Percentiles rank a stretch among this genome's conserved stretches.
Conservation (phyloP, 1,140 invertebrate species). For the Drosophila oshimai region DNA sequence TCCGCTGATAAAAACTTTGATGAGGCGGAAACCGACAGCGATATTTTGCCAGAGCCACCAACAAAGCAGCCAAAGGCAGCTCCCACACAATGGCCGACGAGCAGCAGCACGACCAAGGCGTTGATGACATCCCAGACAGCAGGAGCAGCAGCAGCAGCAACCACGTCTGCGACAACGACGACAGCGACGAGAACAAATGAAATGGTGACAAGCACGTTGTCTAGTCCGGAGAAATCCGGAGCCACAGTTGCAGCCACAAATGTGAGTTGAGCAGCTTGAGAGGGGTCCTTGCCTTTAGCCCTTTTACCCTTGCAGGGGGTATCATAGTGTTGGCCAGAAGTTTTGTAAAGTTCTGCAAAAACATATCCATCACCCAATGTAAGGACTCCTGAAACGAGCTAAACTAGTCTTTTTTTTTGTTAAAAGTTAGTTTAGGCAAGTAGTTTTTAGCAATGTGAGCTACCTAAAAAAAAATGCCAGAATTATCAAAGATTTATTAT, state of each 20-base stretch:
- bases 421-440: too few species aligned
- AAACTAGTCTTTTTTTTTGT: too few species aligned
- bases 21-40: constrained; percentile 80
- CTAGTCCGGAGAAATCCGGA: constrained; percentile 26
- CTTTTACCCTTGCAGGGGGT: not conserved
- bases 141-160: constrained; percentile 15
- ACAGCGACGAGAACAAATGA: constrained; percentile 40
- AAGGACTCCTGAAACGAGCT: not conserved
- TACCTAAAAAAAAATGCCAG: too few species aligned
- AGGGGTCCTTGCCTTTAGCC: not conserved
- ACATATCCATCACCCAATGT: not conserved
- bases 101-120: constrained; percentile 22
- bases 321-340: not conserved
- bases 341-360: not conserved
- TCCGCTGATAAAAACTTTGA: constrained; percentile 71
- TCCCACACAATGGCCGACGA: constrained; percentile 36
- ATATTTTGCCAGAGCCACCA: constrained; percentile 81
- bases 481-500: too few species aligned
- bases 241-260: constrained; percentile 48
- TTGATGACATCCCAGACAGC: constrained; percentile 25
- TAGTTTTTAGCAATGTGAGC: too few species aligned
- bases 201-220: constrained; percentile 51
- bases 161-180: constrained; percentile 20
- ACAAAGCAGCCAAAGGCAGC: constrained; percentile 69
- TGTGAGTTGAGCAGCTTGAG: constrained; percentile 34